phyloP scores from a whole-genome alignment of 1,140 invertebrate genomes.

The Ladona fulva region DNA sequence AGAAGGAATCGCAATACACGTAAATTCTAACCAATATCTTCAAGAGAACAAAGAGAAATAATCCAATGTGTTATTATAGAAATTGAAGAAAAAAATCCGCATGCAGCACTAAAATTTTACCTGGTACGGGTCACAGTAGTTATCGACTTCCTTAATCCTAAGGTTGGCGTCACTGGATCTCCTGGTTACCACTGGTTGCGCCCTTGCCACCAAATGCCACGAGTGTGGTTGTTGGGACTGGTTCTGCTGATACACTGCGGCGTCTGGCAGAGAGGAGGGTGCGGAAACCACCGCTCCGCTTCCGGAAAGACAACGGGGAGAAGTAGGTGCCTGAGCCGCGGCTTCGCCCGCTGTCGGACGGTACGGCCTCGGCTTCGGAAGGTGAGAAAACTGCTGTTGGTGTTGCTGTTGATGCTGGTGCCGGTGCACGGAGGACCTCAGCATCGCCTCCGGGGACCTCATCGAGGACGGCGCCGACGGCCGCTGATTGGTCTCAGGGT shows the following conservation, averaged over 20 bases:
- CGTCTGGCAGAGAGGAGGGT: not conserved
- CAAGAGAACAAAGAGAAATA: no score
- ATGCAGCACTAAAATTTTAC: not conserved
- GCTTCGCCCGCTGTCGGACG: constrained; percentile 35
- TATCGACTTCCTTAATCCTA: not conserved
- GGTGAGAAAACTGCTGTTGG: constrained; percentile 12
- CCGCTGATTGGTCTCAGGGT: constrained; percentile 71
- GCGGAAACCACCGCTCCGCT: constrained; percentile 7
- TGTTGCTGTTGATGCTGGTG: constrained; percentile 38
- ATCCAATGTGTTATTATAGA: no score
- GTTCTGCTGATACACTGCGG: not conserved
- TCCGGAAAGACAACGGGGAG: not conserved
- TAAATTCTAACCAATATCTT: no score
- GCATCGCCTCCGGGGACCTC: constrained; percentile 35
- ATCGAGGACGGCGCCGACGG: constrained; percentile 29
- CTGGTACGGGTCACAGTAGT: not conserved
- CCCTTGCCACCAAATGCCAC: constrained; percentile 31
- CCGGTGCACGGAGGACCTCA: constrained; percentile 32
- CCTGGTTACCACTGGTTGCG: constrained; percentile 32
- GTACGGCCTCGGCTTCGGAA: constrained; percentile 42
- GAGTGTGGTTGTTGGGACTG: not conserved
- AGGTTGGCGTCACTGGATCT: constrained; percentile 17
- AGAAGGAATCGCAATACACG: no score
- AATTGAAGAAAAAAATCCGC: no score
- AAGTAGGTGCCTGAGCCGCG: constrained; percentile 30